Percentiles rank a stretch among this genome's conserved stretches.
These are phyloP conservation scores for Pelusios castaneus DNA, from an alignment of 2,113 vertebrate genomes.

Conservation along the genomic window DNA sequence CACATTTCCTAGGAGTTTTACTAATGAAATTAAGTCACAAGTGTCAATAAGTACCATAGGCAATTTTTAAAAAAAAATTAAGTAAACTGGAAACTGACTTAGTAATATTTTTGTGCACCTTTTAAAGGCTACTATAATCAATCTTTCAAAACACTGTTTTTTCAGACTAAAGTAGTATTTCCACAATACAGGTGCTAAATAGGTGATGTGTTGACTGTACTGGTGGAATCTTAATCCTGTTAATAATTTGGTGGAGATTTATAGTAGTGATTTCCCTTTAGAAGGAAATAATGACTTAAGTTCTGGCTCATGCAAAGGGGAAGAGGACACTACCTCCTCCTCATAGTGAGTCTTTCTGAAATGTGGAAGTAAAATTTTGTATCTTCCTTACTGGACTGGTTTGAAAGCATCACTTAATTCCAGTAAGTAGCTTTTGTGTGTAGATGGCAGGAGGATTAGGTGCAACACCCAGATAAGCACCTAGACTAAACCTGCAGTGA, in stretches of 20 bases:
- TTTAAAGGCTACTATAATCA: not conserved
- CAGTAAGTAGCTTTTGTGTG: not conserved
- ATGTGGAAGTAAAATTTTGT: conserved; percentile 28
- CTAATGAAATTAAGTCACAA: not conserved
- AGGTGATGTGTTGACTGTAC: not conserved
- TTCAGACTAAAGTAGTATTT: not conserved
- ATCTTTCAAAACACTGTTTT: not conserved
- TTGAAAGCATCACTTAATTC: not conserved
- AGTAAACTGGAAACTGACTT: not conserved
- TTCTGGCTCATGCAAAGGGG: conserved; percentile 35
- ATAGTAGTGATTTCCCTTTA: conserved; percentile 39
- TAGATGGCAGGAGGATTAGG: not conserved
- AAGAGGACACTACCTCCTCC: conserved; percentile 20
- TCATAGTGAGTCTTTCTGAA: not conserved
- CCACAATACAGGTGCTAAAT: not conserved
- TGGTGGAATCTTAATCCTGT: conserved; percentile 23
- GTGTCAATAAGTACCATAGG: not conserved
- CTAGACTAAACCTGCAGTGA: not conserved
- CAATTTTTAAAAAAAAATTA: not conserved
- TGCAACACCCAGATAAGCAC: not conserved
- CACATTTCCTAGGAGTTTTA: not conserved
- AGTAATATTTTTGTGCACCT: not conserved
- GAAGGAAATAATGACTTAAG: conserved; percentile 18
- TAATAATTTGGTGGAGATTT: not conserved
- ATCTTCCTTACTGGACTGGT: conserved; percentile 8